Evolutionary conservation across 2,113 vertebrate species (phyloP).

Genomic region (Microcebus tavaratra): DNA sequence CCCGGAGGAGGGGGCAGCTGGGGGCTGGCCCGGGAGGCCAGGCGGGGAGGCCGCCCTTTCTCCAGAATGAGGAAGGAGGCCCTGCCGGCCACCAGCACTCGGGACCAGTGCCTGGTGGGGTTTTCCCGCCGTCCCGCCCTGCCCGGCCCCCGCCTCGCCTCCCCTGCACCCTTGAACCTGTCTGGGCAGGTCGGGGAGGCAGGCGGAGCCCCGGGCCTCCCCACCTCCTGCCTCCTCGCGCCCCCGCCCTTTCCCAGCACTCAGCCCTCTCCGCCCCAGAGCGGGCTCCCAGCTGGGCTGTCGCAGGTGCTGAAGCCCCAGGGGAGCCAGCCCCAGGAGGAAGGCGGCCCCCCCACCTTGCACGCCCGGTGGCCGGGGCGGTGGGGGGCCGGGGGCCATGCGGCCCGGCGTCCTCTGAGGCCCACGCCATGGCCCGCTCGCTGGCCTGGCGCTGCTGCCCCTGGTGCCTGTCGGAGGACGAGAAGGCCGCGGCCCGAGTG

Average conservation of each 20-base stretch:
- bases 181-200: conserved; percentile 21
- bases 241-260: background rate
- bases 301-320: background rate
- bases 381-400: conserved; percentile 15
- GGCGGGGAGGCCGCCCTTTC: background rate
- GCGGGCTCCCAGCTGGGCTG: background rate
- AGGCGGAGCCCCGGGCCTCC: conserved; percentile 42
- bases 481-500: conserved; percentile 83
- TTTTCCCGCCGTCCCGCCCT: background rate
- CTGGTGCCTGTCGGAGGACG: conserved; percentile 89
- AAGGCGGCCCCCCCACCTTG: background rate
- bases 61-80: conserved; percentile 72
- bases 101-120: background rate
- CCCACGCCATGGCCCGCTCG: conserved; percentile 61
- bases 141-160: background rate
- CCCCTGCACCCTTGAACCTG: conserved; percentile 8
- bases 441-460: conserved; percentile 82
- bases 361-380: background rate
- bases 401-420: background rate
- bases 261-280: background rate
- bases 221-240: background rate
- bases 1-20: background rate
- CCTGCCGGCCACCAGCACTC: background rate
- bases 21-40: background rate
- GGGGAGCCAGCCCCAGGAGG: background rate